Percentiles rank a stretch among this genome's conserved stretches.
Evolutionary conservation across 2,888 invertebrate species (phyloP).

Genomic region (Nomada fucata): DNA sequence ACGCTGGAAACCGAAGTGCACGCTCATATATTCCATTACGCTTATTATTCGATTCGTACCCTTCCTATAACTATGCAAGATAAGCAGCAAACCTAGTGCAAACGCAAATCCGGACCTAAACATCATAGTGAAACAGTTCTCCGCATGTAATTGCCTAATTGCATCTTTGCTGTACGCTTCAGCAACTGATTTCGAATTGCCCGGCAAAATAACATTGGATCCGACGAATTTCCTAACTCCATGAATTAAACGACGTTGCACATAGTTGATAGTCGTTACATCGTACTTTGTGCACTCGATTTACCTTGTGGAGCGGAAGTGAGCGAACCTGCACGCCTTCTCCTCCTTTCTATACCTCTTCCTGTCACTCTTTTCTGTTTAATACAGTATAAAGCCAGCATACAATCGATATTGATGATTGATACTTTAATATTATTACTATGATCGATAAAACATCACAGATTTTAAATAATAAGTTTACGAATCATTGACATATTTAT

Average conservation of each 20-base stretch:
- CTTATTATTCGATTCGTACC: not conserved
- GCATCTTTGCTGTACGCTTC: not conserved
- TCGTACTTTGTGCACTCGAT: slow-evolving; percentile 54
- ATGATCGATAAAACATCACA: no score
- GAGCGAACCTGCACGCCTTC: slow-evolving; percentile 38
- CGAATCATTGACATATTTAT: no score
- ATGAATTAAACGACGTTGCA: slow-evolving; percentile 45
- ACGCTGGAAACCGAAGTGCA: not conserved
- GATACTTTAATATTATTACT: no score
- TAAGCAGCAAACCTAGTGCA: not conserved
- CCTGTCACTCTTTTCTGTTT: not conserved
- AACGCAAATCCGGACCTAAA: not conserved
- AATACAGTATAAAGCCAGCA: not conserved
- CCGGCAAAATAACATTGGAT: slow-evolving; percentile 9
- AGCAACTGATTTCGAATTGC: not conserved
- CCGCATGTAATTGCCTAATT: not conserved
- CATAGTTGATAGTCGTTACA: slow-evolving; percentile 52
- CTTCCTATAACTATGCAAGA: no score
- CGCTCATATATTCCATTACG: not conserved
- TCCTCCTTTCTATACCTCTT: slow-evolving; percentile 33
- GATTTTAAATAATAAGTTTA: no score
- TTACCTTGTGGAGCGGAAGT: slow-evolving; percentile 61
- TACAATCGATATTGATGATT: no score
- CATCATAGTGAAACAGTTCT: not conserved
- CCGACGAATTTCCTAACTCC: slow-evolving; percentile 55